A percentile compares a stretch with the other conserved stretches of the same genome.
These are phyloP conservation scores for Poecilia latipinna DNA, from an alignment of 2,113 vertebrate genomes.

Conservation along the genomic window DNA sequence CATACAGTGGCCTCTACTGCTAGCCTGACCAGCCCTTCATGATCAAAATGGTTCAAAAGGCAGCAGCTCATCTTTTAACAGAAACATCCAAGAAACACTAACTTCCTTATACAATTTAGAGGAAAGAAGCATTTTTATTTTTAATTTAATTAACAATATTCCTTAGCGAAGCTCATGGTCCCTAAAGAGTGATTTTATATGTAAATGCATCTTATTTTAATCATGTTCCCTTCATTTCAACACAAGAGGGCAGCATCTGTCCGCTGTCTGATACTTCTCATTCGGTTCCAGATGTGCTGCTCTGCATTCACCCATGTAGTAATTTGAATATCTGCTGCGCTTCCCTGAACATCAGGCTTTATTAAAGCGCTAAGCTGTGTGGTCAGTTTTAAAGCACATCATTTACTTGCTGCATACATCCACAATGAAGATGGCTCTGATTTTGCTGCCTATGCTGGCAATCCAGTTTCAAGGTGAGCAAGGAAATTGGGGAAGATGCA, in stretches of 20 bases:
- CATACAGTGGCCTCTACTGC: too few relatives aligned
- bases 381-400: not conserved
- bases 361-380: not conserved
- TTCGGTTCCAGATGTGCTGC: rapidly evolving
- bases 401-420: not conserved
- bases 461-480: not conserved
- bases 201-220: not conserved
- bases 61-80: too few relatives aligned
- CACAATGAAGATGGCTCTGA: constrained; percentile 2
- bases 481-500: not conserved
- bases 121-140: too few relatives aligned
- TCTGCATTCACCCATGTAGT: not conserved
- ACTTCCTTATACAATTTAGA: too few relatives aligned
- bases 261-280: not conserved
- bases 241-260: constrained; percentile 24
- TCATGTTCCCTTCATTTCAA: not conserved
- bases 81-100: too few relatives aligned
- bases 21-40: too few relatives aligned
- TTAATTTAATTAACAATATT: too few relatives aligned
- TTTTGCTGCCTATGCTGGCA: not conserved
- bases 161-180: too few relatives aligned
- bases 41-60: too few relatives aligned
- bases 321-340: constrained; percentile 11
- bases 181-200: too few relatives aligned
- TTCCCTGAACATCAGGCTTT: not conserved